Conservation (phyloP, 2,113 vertebrate species). For the Alosa alosa region DNA sequence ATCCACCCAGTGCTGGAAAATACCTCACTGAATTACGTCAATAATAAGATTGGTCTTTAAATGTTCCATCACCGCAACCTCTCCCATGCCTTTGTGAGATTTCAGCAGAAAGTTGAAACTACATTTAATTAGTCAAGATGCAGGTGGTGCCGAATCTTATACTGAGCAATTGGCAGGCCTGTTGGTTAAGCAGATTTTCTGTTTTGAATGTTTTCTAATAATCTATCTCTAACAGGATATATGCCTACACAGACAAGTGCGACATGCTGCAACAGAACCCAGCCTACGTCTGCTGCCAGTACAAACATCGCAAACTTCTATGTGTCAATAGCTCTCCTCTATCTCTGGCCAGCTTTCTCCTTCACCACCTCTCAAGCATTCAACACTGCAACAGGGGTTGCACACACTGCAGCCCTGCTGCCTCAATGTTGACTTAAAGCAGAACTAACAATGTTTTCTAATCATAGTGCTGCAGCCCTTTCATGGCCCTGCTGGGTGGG, state of each 20-base stretch:
- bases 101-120: neutral
- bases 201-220: neutral
- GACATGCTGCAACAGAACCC: neutral
- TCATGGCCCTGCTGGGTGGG: neutral
- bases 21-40: neutral
- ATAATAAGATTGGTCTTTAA: neutral
- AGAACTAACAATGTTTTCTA: neutral
- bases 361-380: neutral
- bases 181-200: neutral
- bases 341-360: neutral
- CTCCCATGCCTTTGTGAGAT: neutral
- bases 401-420: neutral
- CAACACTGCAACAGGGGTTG: neutral
- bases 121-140: neutral
- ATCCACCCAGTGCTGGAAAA: neutral
- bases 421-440: neutral
- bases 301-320: neutral
- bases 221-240: neutral
- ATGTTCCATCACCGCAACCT: neutral
- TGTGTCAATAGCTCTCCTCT: neutral
- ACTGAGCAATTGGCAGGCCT: neutral
- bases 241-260: neutral
- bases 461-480: neutral
- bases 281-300: neutral
- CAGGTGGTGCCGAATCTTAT: neutral